Evolutionary conservation across 1,140 invertebrate genomes (phyloP).

Genomic region (Papilio dardanus): DNA sequence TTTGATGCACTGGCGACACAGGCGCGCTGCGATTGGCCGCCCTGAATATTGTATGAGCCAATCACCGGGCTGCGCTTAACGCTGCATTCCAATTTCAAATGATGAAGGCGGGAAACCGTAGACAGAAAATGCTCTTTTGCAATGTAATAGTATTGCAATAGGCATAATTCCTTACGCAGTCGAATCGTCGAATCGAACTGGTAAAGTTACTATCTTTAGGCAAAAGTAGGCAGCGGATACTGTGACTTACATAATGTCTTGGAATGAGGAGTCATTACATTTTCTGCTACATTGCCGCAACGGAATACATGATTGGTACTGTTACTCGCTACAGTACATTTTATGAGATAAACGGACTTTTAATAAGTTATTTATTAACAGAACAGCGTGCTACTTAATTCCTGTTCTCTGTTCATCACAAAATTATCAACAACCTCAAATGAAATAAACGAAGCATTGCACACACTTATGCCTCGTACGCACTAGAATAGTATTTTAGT

Average conservation of each 20-base stretch:
- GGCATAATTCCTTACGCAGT: slow-evolving; percentile 62
- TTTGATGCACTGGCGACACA: slow-evolving; percentile 81
- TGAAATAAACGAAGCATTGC: too few relatives aligned
- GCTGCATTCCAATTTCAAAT: slow-evolving; percentile 81
- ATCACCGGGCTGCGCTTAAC: slow-evolving; percentile 75
- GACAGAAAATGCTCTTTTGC: slow-evolving; percentile 66
- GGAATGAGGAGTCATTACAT: slow-evolving; percentile 38
- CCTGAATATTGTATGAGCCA: slow-evolving; percentile 81
- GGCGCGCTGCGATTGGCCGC: slow-evolving; percentile 72
- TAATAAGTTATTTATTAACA: slow-evolving; percentile 22
- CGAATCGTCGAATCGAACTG: slow-evolving; percentile 49
- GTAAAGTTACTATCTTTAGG: slow-evolving; percentile 39
- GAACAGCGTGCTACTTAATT: too few relatives aligned
- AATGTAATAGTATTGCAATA: slow-evolving; percentile 58
- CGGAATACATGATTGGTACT: slow-evolving; percentile 30
- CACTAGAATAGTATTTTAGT: too few relatives aligned
- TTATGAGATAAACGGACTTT: background rate
- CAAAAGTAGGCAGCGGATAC: slow-evolving; percentile 32
- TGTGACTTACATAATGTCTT: slow-evolving; percentile 22
- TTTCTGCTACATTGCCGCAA: slow-evolving; percentile 29
- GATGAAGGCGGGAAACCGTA: slow-evolving; percentile 74
- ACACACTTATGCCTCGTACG: too few relatives aligned
- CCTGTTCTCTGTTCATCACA: too few relatives aligned
- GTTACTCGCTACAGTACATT: slow-evolving; percentile 23
- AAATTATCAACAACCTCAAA: too few relatives aligned